Evolutionary conservation across 2,888 invertebrate species (phyloP).

Genomic region (Lasius platythorax): DNA sequence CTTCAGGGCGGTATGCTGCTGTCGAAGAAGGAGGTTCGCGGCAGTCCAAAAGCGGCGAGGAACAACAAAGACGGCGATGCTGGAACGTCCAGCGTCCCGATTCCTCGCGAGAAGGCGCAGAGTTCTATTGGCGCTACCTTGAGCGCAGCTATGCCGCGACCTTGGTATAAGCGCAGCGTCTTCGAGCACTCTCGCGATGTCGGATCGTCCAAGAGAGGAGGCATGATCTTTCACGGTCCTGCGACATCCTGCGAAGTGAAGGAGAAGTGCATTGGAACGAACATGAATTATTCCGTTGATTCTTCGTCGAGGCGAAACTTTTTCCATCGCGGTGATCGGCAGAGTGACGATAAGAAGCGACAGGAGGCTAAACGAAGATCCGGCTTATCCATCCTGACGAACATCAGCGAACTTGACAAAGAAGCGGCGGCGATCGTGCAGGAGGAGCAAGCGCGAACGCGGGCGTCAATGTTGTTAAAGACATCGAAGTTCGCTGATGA

Average conservation of each 20-base stretch:
- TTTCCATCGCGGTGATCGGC: conserved; percentile 79
- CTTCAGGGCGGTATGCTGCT: conserved; percentile 81
- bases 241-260: conserved; percentile 67
- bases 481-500: conserved; percentile 66
- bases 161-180: conserved; percentile 89
- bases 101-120: conserved; percentile 56
- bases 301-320: conserved; percentile 86
- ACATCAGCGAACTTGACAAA: conserved; percentile 93
- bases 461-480: conserved; percentile 79
- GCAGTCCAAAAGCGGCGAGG: conserved; percentile 47
- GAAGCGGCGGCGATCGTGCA: conserved; percentile 92
- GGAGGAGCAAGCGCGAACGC: conserved; percentile 85
- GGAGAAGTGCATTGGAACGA: conserved; percentile 71
- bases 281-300: conserved; percentile 83
- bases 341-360: conserved; percentile 78
- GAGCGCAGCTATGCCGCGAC: conserved; percentile 86
- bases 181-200: conserved; percentile 84
- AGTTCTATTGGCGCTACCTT: conserved; percentile 64
- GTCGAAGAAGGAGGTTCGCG: conserved; percentile 73
- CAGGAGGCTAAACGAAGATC: conserved; percentile 87
- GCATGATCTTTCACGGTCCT: conserved; percentile 76
- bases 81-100: conserved; percentile 28
- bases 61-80: conserved; percentile 8
- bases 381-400: conserved; percentile 89
- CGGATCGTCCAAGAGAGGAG: conserved; percentile 69